phyloP scores from a whole-genome alignment of 2,888 invertebrate species.

The Watsonalla binaria region DNA sequence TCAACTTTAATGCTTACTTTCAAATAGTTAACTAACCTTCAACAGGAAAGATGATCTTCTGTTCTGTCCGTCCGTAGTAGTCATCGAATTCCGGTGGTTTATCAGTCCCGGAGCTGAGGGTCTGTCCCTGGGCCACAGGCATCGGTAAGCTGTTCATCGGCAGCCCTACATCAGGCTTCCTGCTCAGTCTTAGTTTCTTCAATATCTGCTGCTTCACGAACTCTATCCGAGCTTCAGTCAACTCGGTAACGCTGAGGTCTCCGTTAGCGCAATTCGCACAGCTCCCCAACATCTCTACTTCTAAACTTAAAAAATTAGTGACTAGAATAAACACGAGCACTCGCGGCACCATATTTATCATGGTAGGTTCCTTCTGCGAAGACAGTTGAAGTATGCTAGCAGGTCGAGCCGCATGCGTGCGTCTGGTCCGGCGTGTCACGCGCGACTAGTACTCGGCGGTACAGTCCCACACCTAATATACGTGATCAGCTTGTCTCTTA shows the following conservation, averaged over 20 bases:
- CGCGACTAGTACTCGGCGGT: constrained; percentile 40
- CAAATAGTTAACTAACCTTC: constrained; percentile 77
- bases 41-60: constrained; percentile 89
- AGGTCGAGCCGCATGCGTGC: constrained; percentile 64
- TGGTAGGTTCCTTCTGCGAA: constrained; percentile 50
- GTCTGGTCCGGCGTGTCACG: constrained; percentile 25
- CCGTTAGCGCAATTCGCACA: constrained; percentile 64
- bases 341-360: constrained; percentile 33
- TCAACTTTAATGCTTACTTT: no score
- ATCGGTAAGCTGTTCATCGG: constrained; percentile 83
- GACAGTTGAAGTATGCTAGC: constrained; percentile 55
- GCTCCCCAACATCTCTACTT: constrained; percentile 48
- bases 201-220: constrained; percentile 91
- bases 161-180: constrained; percentile 83
- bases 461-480: constrained; percentile 17
- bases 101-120: constrained; percentile 75
- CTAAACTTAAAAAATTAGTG: constrained; percentile 49
- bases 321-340: constrained; percentile 55
- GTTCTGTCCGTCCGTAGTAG: constrained; percentile 90
- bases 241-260: constrained; percentile 72
- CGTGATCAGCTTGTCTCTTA: constrained; percentile 11
- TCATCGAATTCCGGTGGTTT: constrained; percentile 83
- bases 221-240: constrained; percentile 86
- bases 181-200: constrained; percentile 86
- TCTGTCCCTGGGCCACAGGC: constrained; percentile 86